Evolutionary conservation across 2,888 invertebrate species (phyloP), one percentile per base, ranked within the genome.

Genomic region (Acleris literana): DNA sequence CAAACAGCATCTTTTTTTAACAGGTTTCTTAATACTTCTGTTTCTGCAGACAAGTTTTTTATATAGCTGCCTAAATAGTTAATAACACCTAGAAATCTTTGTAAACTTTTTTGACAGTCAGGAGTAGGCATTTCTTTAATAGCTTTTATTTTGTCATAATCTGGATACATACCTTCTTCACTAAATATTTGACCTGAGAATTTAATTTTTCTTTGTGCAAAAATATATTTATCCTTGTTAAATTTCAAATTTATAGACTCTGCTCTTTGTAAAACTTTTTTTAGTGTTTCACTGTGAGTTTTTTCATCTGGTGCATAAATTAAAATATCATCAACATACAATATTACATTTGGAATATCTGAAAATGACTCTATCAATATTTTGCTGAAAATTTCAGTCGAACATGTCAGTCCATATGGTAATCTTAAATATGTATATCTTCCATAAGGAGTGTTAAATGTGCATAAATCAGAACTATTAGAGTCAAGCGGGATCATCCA

Each of bases 301-400:
- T 52, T 29, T 52, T 52, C 52, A 29, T 52, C 52, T n/a, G 16
- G 22, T 56, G 18, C 56, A 56, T 56, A 43, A 9, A 56, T 44
- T 18, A 56, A 44, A 17, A 56, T 18, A 18, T 56, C 56, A 43
- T 56, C 56, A 18, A 56, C 44, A 44, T 43, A 43, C 5, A 56
- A 13, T 18, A 56, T 43, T 43, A 56, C 44, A 56, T 44, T 44
- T 5, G 56, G 56, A 16, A 56, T 39, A 9, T 56, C 56, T 43
- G 39, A 39, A 11, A 56, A 56, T 16, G 13, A 44, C 5, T 56
- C 56, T 16, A 43, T n/a, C 7, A 56, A 13, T 16, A 13, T 43
- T 43, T 56, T 39, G n/a, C 44, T 39, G 43, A 56, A 56, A 43
- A 56, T 56, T 56, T 56, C 56, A 22, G 22, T 22, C 3, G 22